Percentiles rank a stretch among this genome's conserved stretches.
Evolutionary conservation across 2,113 vertebrate species (phyloP).

Genomic region (Strix uralensis): DNA sequence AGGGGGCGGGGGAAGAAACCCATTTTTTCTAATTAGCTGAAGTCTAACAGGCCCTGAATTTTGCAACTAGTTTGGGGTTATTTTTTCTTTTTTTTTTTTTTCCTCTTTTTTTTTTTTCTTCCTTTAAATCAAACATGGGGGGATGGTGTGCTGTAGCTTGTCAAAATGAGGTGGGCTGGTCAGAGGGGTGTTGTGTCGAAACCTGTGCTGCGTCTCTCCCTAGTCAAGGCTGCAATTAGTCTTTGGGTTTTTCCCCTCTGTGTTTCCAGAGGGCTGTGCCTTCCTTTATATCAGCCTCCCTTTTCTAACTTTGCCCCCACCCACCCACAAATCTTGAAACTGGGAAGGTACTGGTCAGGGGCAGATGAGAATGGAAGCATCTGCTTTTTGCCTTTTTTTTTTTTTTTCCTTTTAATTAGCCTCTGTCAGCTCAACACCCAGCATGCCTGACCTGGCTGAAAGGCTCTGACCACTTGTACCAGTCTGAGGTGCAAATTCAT

Average conservation of each 20-base stretch:
- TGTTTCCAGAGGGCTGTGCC: neutral
- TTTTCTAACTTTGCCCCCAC: neutral
- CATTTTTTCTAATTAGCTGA: conserved; percentile 95
- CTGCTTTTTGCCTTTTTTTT: neutral
- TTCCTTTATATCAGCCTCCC: neutral
- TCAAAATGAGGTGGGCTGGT: neutral
- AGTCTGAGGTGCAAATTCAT: neutral
- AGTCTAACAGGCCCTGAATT: conserved; percentile 86
- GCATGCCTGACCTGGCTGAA: neutral
- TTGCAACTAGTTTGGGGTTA: conserved; percentile 63
- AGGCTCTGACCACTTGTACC: neutral
- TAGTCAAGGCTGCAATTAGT: neutral
- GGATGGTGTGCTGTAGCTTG: conserved; percentile 34
- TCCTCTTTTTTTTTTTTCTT: neutral
- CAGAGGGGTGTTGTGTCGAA: conserved; percentile 26
- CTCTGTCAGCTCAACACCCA: neutral
- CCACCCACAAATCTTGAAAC: conserved; percentile 6
- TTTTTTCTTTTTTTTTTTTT: neutral
- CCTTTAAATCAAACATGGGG: neutral
- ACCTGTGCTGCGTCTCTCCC: neutral
- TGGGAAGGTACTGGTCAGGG: neutral
- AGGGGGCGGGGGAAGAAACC: conserved; percentile 46
- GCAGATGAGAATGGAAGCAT: neutral
- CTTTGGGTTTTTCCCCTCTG: neutral
- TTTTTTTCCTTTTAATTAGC: neutral